Percentiles rank a stretch among this genome's conserved stretches.
Evolutionary conservation across 1,140 invertebrate species (phyloP).

Genomic region (Metaphire vulgaris): DNA sequence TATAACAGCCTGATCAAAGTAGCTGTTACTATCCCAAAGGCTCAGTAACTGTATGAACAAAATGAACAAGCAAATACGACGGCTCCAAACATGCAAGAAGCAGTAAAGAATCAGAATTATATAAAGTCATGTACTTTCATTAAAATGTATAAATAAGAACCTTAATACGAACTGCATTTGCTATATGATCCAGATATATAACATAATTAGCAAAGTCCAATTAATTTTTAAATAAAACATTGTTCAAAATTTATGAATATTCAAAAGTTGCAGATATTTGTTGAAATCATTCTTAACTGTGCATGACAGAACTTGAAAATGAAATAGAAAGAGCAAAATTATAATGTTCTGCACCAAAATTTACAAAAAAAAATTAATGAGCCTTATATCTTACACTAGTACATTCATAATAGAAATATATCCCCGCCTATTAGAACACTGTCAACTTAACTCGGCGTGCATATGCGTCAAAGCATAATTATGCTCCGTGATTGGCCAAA

Average conservation of each 20-base stretch:
- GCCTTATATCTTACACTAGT: no score
- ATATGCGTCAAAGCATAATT: background rate
- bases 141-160: background rate
- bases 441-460: background rate
- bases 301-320: no score
- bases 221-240: no score
- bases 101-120: background rate
- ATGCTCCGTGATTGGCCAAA: no score
- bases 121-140: background rate
- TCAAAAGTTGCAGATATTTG: no score
- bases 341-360: no score
- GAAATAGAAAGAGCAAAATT: no score
- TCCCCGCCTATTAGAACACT: background rate
- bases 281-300: no score
- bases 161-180: background rate
- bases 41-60: constrained; percentile 62
- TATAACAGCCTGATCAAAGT: constrained; percentile 76
- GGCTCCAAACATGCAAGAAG: background rate
- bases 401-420: background rate
- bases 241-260: no score
- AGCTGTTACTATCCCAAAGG: constrained; percentile 94
- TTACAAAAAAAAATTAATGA: no score
- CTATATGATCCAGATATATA: constrained; percentile 4
- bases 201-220: no score
- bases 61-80: background rate